Evolutionary conservation across 2,797 vertebrate species (phyloP).

Genomic region (Serranus cabrilla): DNA sequence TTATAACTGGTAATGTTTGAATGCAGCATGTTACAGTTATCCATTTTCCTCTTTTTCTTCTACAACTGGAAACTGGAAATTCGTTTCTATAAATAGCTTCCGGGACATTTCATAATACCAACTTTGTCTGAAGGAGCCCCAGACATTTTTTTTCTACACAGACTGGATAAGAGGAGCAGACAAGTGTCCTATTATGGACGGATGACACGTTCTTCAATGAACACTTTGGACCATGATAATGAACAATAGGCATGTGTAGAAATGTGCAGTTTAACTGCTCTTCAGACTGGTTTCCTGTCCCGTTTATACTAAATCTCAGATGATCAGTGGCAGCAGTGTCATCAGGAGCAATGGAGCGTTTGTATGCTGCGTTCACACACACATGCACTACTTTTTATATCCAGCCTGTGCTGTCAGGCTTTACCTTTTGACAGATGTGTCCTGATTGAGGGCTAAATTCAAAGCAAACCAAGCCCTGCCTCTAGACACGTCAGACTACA

Average conservation of each 20-base stretch:
- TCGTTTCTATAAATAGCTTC: conserved; percentile 1
- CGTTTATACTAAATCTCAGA: background rate
- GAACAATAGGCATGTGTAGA: background rate
- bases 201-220: background rate
- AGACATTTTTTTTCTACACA: background rate
- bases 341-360: background rate
- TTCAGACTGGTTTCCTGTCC: background rate
- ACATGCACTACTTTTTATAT: background rate
- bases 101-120: conserved; percentile 10
- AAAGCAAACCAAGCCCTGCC: background rate
- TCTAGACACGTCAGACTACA: background rate
- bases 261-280: background rate
- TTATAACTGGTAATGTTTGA: background rate
- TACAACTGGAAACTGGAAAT: background rate
- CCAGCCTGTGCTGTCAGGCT: background rate
- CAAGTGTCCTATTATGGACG: conserved; percentile 9
- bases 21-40: background rate
- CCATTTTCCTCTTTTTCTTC: background rate
- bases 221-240: background rate
- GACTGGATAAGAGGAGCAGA: background rate
- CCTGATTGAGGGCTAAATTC: background rate
- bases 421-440: background rate
- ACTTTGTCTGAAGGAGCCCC: conserved; percentile 2
- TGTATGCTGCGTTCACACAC: background rate
- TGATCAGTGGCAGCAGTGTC: background rate